These are phyloP conservation scores for Torymus tubicola DNA, from an alignment of 2,888 invertebrate genomes.

Conservation along the genomic window DNA sequence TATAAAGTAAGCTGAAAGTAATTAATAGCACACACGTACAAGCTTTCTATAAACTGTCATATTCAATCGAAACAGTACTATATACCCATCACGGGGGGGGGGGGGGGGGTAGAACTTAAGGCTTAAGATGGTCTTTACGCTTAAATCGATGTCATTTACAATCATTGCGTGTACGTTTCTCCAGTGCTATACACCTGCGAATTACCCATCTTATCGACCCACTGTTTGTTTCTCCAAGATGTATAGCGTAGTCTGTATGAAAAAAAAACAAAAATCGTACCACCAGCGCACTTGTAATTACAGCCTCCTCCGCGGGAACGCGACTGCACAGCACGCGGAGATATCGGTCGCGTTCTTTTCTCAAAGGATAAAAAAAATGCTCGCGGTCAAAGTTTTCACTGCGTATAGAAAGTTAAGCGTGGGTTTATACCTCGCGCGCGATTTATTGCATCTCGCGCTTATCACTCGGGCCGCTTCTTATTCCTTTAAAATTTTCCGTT, in stretches of 20 bases:
- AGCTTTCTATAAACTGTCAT: slow-evolving; percentile 17
- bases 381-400: too few species aligned
- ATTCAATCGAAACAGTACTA: slow-evolving; percentile 11
- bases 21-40: not conserved
- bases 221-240: slow-evolving; percentile 33
- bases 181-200: slow-evolving; percentile 21
- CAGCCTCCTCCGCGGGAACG: slow-evolving; percentile 15
- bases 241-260: not conserved
- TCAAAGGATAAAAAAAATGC: slow-evolving; percentile 27
- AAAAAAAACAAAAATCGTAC: slow-evolving; percentile 33
- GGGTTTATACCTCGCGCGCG: too few species aligned
- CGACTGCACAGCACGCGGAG: too few species aligned
- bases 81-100: not conserved
- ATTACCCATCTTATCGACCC: slow-evolving; percentile 30
- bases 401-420: too few species aligned
- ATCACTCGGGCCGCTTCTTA: too few species aligned
- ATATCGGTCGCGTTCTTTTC: slow-evolving; percentile 21
- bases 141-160: slow-evolving; percentile 45
- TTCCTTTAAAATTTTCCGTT: too few species aligned
- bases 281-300: slow-evolving; percentile 26
- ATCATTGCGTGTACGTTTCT: slow-evolving; percentile 12
- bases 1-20: not conserved
- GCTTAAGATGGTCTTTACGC: slow-evolving; percentile 2
- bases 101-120: not conserved
- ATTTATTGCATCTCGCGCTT: too few species aligned